phyloP scores from a whole-genome alignment of 1,140 invertebrate genomes.

The Dinoponera quadriceps region DNA sequence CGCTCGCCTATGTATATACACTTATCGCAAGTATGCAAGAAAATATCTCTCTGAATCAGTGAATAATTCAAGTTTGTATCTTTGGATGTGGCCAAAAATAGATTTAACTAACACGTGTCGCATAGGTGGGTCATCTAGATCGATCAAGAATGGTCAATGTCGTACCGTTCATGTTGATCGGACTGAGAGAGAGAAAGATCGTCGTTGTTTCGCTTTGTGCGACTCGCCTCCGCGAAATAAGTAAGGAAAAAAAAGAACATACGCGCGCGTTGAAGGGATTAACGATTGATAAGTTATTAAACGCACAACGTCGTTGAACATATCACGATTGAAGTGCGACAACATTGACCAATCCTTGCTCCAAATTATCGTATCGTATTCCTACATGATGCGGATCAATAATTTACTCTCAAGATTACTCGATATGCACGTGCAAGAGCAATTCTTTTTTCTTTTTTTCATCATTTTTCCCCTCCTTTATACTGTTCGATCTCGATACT shows the following conservation, averaged over 20 bases:
- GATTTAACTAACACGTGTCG: slow-evolving; percentile 73
- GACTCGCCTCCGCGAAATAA: slow-evolving; percentile 10
- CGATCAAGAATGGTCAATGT: slow-evolving; percentile 71
- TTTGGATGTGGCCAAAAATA: slow-evolving; percentile 77
- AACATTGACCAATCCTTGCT: slow-evolving; percentile 70
- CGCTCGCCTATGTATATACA: slow-evolving; percentile 58
- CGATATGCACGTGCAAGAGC: slow-evolving; percentile 80
- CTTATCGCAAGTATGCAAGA: slow-evolving; percentile 76
- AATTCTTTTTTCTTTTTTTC: slow-evolving; percentile 71
- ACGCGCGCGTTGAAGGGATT: not conserved
- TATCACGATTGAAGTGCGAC: slow-evolving; percentile 17
- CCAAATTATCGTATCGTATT: slow-evolving; percentile 57
- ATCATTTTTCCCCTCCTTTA: slow-evolving; percentile 70
- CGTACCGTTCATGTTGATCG: slow-evolving; percentile 59
- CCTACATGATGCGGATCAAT: slow-evolving; percentile 60
- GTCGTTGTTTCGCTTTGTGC: slow-evolving; percentile 28
- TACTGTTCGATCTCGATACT: slow-evolving; percentile 85
- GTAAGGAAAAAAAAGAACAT: not conserved
- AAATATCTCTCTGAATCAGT: slow-evolving; percentile 75
- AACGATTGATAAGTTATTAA: not conserved
- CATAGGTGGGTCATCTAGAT: slow-evolving; percentile 66
- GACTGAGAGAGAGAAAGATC: slow-evolving; percentile 4
- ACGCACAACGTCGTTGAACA: not conserved
- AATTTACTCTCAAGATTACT: slow-evolving; percentile 65
- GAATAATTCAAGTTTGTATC: slow-evolving; percentile 71